phyloP scores from a whole-genome alignment of 1,140 invertebrate species.

The Aphelenchoides fujianensis region DNA sequence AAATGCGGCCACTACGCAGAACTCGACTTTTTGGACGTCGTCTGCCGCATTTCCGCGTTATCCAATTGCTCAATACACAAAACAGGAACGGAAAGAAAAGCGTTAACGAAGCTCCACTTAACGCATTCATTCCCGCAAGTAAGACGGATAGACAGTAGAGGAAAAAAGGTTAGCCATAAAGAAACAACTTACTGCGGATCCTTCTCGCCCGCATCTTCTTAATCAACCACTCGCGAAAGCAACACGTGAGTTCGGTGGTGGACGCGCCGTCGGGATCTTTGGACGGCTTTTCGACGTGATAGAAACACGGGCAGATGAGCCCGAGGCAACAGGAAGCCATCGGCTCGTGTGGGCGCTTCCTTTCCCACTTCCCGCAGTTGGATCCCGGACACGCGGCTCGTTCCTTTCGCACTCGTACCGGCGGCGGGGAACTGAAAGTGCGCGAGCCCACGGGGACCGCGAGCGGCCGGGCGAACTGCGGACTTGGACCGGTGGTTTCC shows the following conservation, averaged over 20 bases:
- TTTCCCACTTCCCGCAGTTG: neutral
- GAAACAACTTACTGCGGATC: slow-evolving; percentile 3
- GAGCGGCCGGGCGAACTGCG: neutral
- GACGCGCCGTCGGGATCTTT: neutral
- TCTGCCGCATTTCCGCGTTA: no score
- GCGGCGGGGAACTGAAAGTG: neutral
- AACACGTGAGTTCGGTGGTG: neutral
- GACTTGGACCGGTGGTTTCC: neutral
- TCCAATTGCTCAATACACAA: no score
- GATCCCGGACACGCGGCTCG: no score
- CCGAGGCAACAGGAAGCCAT: neutral
- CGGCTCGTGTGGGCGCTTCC: neutral
- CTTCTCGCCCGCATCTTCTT: slow-evolving; percentile 1
- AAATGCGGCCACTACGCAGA: no score
- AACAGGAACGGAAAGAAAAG: neutral
- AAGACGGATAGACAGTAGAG: neutral
- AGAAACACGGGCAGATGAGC: slow-evolving; percentile 1
- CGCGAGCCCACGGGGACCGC: no score
- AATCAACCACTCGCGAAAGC: neutral
- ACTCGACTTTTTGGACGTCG: no score
- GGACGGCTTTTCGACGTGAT: neutral
- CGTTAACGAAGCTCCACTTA: no score
- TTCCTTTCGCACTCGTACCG: neutral
- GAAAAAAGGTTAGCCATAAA: no score
- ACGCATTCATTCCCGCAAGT: neutral